Conservation (phyloP, 2,888 invertebrate genomes). For the Zaprionus lineosus region DNA sequence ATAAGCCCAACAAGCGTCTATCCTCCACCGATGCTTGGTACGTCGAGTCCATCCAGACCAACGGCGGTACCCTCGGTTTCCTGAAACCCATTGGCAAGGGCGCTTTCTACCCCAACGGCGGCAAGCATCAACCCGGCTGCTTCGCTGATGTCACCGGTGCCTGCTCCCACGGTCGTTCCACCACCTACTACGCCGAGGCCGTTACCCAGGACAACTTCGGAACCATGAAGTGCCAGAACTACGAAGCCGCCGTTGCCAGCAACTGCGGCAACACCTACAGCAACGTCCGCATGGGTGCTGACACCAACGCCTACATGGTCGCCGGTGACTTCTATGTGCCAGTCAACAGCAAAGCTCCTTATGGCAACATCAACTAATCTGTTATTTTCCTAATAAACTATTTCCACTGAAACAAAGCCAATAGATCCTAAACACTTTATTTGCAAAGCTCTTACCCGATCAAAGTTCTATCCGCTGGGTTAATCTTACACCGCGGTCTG, state of each 20-base stretch:
- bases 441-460: no score
- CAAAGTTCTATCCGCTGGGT: no score
- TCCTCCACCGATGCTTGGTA: slow-evolving; percentile 69
- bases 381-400: no score
- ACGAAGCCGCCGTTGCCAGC: slow-evolving; percentile 54
- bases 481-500: no score
- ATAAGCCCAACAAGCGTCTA: slow-evolving; percentile 59
- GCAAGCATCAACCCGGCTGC: slow-evolving; percentile 84
- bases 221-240: slow-evolving; percentile 61
- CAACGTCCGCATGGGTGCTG: slow-evolving; percentile 63
- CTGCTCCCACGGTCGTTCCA: slow-evolving; percentile 83
- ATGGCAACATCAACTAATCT: slow-evolving; percentile 60
- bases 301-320: slow-evolving; percentile 51
- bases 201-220: slow-evolving; percentile 70
- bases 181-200: slow-evolving; percentile 82
- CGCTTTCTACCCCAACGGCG: slow-evolving; percentile 84
- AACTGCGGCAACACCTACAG: slow-evolving; percentile 56
- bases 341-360: slow-evolving; percentile 74
- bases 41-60: slow-evolving; percentile 78
- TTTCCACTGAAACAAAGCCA: no score
- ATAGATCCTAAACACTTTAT: neutral
- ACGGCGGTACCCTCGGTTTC: slow-evolving; percentile 72
- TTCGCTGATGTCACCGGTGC: slow-evolving; percentile 76
- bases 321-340: slow-evolving; percentile 74
- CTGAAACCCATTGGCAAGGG: slow-evolving; percentile 79